Evolutionary conservation across 2,888 invertebrate genomes (phyloP), one percentile per base, ranked within the genome.

Genomic region (Eristalis intricaria): DNA sequence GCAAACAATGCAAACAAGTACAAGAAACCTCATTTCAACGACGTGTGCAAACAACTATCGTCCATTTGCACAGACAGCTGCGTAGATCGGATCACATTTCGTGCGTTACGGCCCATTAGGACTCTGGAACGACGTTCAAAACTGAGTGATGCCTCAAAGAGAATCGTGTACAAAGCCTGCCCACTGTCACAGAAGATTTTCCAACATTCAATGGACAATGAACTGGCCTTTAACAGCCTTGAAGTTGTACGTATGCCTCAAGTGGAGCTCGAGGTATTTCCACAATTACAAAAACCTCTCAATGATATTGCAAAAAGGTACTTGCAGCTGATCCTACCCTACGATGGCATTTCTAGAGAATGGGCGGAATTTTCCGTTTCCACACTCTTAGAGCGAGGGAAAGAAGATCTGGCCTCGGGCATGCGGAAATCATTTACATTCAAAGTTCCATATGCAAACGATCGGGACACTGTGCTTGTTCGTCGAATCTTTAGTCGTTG

Each of bases 381-480:
- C 13, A 91, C 93, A 1, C 50, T 93, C 32, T 89, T 90, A 35
- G 80, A 70, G 7, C 26, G 29, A 11, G n/a, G 66, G 10, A 68
- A 66, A 19, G 38, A 56, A 0, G 71, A 43, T 1, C 66, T 87
- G 40, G 82, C 90, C 0, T 71, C 77, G n/a, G 76, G 73, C 8
- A 74, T 89, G 4, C 88, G 89, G 8, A 89, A 91, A 84, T 91
- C 92, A 23, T 93, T 95, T 66, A 93, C 93, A 60, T 95, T 96
- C 91, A 93, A 94, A 73, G 92, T 96, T 88, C 93, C 93, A 26
- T 96, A 95, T 90, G 92, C 94, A 85, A 94, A 94, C 90, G 93
- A 94, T 90, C 95, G 95, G 90, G 94, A 94, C 87, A 93, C 93
- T 89, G 91, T 96, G 40, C 90, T 96, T 5, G 94, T 95, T 91